phyloP scores from a whole-genome alignment of 2,113 vertebrate genomes.

The Clarias gariepinus region DNA sequence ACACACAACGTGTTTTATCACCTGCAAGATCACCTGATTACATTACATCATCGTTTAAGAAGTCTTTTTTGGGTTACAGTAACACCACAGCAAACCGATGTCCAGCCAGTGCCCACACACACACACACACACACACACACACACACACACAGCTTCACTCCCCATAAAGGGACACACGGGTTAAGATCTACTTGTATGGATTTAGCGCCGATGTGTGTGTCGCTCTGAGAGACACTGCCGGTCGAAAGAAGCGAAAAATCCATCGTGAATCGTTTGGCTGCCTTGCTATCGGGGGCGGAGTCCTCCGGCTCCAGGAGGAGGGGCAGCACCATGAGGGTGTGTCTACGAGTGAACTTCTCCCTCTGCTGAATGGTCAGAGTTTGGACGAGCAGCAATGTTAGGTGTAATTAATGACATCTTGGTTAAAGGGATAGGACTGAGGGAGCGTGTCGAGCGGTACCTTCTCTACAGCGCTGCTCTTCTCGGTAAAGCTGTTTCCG shows the following conservation, averaged over 20 bases:
- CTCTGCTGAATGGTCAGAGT: constrained; percentile 67
- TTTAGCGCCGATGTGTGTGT: constrained; percentile 25
- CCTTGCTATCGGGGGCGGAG: constrained; percentile 65
- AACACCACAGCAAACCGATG: background rate
- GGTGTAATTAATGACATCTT: background rate
- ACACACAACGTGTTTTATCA: constrained; percentile 12
- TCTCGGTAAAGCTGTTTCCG: constrained; percentile 87
- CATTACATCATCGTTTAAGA: background rate
- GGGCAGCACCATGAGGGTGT: constrained; percentile 80
- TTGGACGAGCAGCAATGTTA: constrained; percentile 37
- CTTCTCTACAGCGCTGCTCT: constrained; percentile 88
- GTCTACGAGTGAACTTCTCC: constrained; percentile 83
- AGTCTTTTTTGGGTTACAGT: background rate
- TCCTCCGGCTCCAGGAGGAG: constrained; percentile 72
- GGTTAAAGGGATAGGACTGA: background rate
- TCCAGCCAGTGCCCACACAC: background rate
- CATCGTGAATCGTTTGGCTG: constrained; percentile 83
- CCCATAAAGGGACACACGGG: constrained; percentile 33
- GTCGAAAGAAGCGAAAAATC: constrained; percentile 86
- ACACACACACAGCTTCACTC: constrained; percentile 42
- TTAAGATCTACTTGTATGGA: constrained; percentile 49
- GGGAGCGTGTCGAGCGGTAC: constrained; percentile 63
- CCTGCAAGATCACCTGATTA: background rate
- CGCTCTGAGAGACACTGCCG: constrained; percentile 54
- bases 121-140: constrained; percentile 16